A percentile compares a stretch with the other conserved stretches of the same genome.
phyloP scores from a whole-genome alignment of 2,113 vertebrate genomes.

The Odontesthes bonariensis region DNA sequence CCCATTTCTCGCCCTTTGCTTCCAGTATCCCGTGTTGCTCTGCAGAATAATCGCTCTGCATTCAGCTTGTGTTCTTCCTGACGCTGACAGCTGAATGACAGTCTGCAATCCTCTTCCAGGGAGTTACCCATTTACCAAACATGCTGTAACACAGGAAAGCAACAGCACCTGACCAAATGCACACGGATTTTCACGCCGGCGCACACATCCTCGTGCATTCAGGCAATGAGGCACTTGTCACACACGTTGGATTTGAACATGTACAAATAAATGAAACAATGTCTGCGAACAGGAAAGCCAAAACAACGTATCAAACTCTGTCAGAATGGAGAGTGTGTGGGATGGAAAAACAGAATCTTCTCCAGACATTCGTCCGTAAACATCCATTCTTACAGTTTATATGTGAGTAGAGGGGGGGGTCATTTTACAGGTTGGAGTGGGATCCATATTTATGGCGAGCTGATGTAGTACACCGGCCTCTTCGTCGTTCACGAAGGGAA shows the following conservation, averaged over 20 bases:
- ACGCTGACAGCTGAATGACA: constrained; percentile 51
- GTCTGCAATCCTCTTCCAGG: constrained; percentile 12
- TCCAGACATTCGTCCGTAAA: not conserved
- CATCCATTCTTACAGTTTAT: too few relatives aligned
- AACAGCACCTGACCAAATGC: constrained; percentile 1
- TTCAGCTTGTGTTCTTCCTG: constrained; percentile 25
- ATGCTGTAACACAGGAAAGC: constrained; percentile 10
- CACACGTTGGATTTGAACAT: not conserved
- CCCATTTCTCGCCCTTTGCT: not conserved
- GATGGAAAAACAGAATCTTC: not conserved
- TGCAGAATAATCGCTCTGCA: constrained; percentile 16
- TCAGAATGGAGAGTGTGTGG: not conserved
- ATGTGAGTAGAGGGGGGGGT: too few relatives aligned
- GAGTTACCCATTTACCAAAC: constrained; percentile 38
- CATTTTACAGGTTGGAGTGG: too few relatives aligned
- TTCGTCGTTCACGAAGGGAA: too few relatives aligned
- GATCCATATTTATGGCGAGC: too few relatives aligned
- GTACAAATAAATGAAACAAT: constrained; percentile 7
- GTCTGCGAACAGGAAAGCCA: not conserved
- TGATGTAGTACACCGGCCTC: too few relatives aligned
- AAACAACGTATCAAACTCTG: not conserved
- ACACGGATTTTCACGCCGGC: not conserved
- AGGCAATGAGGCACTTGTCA: constrained; percentile 9
- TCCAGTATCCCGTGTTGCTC: constrained; percentile 6
- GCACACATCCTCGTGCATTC: not conserved